Base-by-base conservation (phyloP, 2,888 invertebrate genomes). In the Rhimphoctona megacephalus region DNA sequence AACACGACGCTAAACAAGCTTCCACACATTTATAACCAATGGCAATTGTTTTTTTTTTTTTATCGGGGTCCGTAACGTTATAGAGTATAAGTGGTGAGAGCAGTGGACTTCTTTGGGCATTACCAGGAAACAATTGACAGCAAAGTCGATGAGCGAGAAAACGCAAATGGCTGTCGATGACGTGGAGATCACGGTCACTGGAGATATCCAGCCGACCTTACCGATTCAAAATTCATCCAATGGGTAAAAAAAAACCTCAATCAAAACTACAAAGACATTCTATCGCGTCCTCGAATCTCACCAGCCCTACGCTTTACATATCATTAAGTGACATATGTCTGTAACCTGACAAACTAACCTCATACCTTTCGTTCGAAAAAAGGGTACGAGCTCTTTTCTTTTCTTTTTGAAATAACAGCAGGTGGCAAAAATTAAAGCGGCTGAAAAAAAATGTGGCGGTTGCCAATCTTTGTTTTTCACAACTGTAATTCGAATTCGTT, bases 111-210 rank as follows among this genome's bases (percentile, higher is more conserved):
- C 17, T 67, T 77, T 49, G 22, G 30, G 33, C 43, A 52, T 54
- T 17, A 36, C 25, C 46, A 84, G 70, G 22, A 19, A 79, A 33
- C 30, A 76, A 52, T 52, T 33, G 30, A 66, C 36, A 81, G 54
- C 19, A 22, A 66, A 67, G 17, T 46, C n/a, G 17, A n/a, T 64
- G 70, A 67, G 80, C 61, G 33, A 46, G 57, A 33, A 57, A 72
- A 72, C 73, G 74, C 69, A 72, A 83, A 85, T 85, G 85, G 83
- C 82, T 67, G 61, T 78, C 67, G 87, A 85, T 72, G 92, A 92
- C 83, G 91, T 93, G 81, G 91, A 92, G 57, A 92, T 94, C 57
- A 89, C 90, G 57, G 89, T 94, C 67, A 87, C 89, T 52, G 94
- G 93, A 11, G 93, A 94, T 22, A 93, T 93, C 85, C 91, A 94